A percentile compares a stretch with the other conserved stretches of the same genome.
Conservation (phyloP, 2,797 vertebrate genomes). For the Odontamblyopus rebecca region DNA sequence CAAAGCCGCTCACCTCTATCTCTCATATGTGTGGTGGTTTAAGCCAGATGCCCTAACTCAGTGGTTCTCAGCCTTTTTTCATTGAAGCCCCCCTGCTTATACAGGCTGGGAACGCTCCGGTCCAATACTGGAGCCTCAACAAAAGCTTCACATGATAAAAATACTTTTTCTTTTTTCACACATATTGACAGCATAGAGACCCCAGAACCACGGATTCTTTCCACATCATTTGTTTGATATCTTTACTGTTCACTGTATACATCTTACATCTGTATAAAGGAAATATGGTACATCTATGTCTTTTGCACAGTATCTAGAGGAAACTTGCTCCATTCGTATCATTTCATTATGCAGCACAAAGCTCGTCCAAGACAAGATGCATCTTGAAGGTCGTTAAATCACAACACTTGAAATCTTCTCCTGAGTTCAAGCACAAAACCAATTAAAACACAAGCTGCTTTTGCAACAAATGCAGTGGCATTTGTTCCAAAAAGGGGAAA, state of each 20-base stretch:
- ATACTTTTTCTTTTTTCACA: too few species aligned
- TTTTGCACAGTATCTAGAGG: not conserved
- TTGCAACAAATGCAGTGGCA: conserved; percentile 2
- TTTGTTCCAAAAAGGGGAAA: conserved; percentile 17
- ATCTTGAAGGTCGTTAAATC: not conserved
- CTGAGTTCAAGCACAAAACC: not conserved
- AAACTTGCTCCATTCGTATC: not conserved
- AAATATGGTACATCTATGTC: too few species aligned
- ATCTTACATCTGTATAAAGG: too few species aligned
- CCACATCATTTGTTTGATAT: too few species aligned
- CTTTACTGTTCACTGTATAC: too few species aligned
- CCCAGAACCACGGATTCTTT: too few species aligned
- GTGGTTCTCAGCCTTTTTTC: too few species aligned
- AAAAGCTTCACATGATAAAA: too few species aligned
- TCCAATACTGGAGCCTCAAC: too few species aligned
- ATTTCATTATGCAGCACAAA: not conserved
- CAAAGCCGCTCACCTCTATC: not conserved
- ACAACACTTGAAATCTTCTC: not conserved
- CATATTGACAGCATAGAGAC: too few species aligned
- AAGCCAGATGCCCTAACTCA: not conserved
- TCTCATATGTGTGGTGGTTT: not conserved
- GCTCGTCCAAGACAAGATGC: not conserved
- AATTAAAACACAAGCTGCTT: not conserved
- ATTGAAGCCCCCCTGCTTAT: too few species aligned
- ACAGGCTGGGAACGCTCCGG: too few species aligned